Evolutionary conservation across 35 echinoderm and acorn worm genomes (phyloP), one percentile per base, ranked within the genome.

Genomic region (Ophioderma brevispina): DNA sequence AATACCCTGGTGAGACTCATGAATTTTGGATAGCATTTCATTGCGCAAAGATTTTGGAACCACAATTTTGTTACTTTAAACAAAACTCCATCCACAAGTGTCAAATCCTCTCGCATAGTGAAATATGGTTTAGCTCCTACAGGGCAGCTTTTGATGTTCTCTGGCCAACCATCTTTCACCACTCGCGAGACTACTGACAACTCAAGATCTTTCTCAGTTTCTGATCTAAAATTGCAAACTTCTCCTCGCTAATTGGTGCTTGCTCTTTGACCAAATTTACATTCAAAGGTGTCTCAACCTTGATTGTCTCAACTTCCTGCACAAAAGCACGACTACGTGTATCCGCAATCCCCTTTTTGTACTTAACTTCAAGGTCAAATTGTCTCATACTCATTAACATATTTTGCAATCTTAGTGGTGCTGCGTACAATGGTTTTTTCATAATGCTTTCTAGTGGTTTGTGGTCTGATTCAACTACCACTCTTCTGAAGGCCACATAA

Each of bases 401-500:
- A 8, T 52, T 52, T 52, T 52, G 46, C 46, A 52, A 52, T 52
- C 46, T 52, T 52, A 52, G 21, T 21, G 46, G 46, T 11, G 46
- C 46, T 52, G 8, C 21, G 21, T 52, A 21, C 21, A 52, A 52
- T 52, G 46, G 46, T 52, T 52, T 52, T 52, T 52, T 52, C 46
- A 52, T 52, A 11, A 52, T 52, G 21, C 46, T 52, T 52, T 52
- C 46, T 52, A 52, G 21, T 52, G 46, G 46, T 52, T 52, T 52
- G 46, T 52, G 46, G 46, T 52, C 46, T 52, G 46, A 52, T 21
- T 52, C 46, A 8, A 52, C 46, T 21, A 11, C 21, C 8, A 52
- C 46, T 21, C 21, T 52, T 43, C 86, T 91, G 0, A 85, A 85
- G 40, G 91, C 94, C 8, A 97, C 85, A 49, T 92, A 97, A n/a